Percentiles rank a stretch among this genome's conserved stretches.
phyloP scores from a whole-genome alignment of 2,797 vertebrate genomes.

The Novumbra hubbsi region DNA sequence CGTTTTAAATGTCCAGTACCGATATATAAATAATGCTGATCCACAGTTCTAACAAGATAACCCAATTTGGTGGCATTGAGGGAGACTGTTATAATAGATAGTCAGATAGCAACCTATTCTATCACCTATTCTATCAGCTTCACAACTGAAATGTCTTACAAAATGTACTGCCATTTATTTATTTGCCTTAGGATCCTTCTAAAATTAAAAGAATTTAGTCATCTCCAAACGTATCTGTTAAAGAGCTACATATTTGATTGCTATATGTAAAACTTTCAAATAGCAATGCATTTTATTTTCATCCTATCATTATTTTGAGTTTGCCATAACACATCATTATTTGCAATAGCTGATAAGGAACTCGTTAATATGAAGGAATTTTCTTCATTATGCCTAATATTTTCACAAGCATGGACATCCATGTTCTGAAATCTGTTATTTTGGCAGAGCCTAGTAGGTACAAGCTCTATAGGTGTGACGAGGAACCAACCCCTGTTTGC shows the following conservation, averaged over 20 bases:
- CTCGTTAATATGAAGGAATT: not conserved
- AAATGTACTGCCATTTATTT: not conserved
- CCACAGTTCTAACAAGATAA: not conserved
- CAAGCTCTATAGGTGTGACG: not conserved
- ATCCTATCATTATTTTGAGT: not conserved
- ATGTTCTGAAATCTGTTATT: not conserved
- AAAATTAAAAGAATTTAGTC: not conserved
- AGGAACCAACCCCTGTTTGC: not conserved
- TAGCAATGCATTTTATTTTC: not conserved
- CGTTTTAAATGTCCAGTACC: not conserved
- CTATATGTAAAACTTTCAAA: not conserved
- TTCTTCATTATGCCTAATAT: not conserved
- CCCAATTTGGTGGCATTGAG: not conserved
- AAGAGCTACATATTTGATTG: not conserved
- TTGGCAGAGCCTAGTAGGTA: not conserved
- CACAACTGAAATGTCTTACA: not conserved
- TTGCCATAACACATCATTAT: not conserved
- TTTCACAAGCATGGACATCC: not conserved
- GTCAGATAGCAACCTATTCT: not conserved
- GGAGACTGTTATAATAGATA: not conserved
- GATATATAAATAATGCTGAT: not conserved
- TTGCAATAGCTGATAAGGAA: not conserved
- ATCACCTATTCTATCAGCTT: not conserved
- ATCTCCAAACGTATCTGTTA: not conserved
- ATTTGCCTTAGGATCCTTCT: not conserved